Conservation (phyloP, 2,113 vertebrate species). For the Noturus placidus region DNA sequence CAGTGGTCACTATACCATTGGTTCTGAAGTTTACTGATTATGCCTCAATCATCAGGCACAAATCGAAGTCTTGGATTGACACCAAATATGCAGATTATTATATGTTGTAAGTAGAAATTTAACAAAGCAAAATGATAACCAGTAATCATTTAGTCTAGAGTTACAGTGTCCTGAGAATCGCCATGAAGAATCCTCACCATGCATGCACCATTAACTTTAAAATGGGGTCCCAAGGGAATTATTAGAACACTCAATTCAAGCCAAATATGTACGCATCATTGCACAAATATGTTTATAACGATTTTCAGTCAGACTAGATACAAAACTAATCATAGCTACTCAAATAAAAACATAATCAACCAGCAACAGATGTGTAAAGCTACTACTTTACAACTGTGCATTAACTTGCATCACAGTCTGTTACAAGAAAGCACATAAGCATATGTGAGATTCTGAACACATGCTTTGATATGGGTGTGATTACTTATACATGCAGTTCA, state of each 20-base stretch:
- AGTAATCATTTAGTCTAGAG: neutral
- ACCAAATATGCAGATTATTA: neutral
- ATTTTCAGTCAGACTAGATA: neutral
- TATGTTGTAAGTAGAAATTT: too few relatives aligned
- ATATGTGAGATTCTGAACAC: neutral
- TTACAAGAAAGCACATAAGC: neutral
- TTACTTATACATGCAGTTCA: neutral
- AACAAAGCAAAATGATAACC: neutral
- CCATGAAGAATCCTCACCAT: neutral
- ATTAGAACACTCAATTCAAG: conserved; percentile 4
- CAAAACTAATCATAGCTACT: neutral
- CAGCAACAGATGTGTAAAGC: neutral
- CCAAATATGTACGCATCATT: neutral
- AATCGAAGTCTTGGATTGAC: neutral
- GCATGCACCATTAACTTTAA: conserved; percentile 20
- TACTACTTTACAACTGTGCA: neutral
- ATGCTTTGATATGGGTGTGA: neutral
- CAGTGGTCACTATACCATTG: neutral
- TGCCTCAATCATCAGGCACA: neutral
- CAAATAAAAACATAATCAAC: neutral
- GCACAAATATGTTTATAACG: too few relatives aligned
- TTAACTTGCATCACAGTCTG: neutral
- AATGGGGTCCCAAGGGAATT: neutral
- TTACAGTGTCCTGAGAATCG: neutral
- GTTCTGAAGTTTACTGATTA: neutral